Evolutionary conservation across 1,140 invertebrate species (phyloP).

Genomic region (Pachypeltis micranthus): DNA sequence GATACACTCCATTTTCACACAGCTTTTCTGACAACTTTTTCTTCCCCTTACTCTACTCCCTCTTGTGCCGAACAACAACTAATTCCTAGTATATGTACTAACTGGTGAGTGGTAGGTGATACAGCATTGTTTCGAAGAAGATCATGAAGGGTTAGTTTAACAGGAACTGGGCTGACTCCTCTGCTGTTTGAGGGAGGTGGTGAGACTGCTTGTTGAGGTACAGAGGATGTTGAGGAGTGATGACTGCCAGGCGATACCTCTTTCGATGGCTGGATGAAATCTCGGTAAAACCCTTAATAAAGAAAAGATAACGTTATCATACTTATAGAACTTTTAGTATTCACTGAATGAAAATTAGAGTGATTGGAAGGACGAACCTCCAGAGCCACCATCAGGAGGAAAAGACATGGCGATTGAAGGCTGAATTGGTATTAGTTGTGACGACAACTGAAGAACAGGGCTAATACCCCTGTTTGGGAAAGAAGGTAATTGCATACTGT

Average conservation of each 20-base stretch:
- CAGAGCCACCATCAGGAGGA: constrained; percentile 24
- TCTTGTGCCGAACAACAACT: no score
- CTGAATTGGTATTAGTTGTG: neutral
- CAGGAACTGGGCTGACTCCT: constrained; percentile 36
- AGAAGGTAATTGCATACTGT: constrained; percentile 29
- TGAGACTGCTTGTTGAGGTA: constrained; percentile 10
- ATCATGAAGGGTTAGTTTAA: constrained; percentile 46
- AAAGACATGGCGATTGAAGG: constrained; percentile 22
- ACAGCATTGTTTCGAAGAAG: constrained; percentile 47
- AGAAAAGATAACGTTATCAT: no score
- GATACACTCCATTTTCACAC: no score
- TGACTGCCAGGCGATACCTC: constrained; percentile 14
- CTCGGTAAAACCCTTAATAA: constrained; percentile 15
- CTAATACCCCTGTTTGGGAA: constrained; percentile 8
- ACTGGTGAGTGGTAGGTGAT: constrained; percentile 42
- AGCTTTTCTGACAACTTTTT: no score
- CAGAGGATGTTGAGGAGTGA: constrained; percentile 15
- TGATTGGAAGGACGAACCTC: no score
- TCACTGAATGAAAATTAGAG: no score
- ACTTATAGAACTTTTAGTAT: no score
- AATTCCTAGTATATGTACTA: no score
- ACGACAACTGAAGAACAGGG: constrained; percentile 4
- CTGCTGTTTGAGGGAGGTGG: constrained; percentile 28
- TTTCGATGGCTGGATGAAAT: neutral
- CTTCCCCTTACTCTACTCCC: no score